Percentiles rank a stretch among this genome's conserved stretches.
phyloP scores from a whole-genome alignment of 1,140 invertebrate species.

The Drosophila bocki region DNA sequence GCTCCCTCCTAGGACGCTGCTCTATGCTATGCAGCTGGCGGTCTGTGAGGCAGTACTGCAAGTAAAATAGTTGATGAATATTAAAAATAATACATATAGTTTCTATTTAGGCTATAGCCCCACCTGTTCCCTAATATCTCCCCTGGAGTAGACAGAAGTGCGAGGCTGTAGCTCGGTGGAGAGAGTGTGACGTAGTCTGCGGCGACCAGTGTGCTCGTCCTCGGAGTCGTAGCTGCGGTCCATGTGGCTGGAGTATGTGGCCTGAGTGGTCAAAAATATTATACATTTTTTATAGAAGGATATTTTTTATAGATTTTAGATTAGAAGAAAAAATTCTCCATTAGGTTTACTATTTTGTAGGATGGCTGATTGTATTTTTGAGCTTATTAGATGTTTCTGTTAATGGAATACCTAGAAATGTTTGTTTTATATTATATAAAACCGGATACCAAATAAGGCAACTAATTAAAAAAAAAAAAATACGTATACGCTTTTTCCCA shows the following conservation, averaged over 20 bases:
- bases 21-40: conserved; percentile 95
- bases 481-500: too few relatives aligned
- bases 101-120: background rate
- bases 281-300: background rate
- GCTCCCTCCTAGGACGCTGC: conserved; percentile 89
- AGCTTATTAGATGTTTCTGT: too few relatives aligned
- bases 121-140: conserved; percentile 91
- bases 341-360: too few relatives aligned
- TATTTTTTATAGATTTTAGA: background rate
- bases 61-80: background rate
- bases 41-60: conserved; percentile 96
- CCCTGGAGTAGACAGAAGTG: conserved; percentile 93
- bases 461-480: too few relatives aligned
- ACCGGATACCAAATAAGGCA: too few relatives aligned
- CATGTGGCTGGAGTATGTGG: conserved; percentile 88
- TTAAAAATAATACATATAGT: background rate
- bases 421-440: background rate
- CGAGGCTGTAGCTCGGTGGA: conserved; percentile 85
- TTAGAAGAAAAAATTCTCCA: too few relatives aligned
- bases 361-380: too few relatives aligned
- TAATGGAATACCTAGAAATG: too few relatives aligned
- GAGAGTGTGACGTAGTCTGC: conserved; percentile 86
- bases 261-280: conserved; percentile 79
- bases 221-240: conserved; percentile 90
- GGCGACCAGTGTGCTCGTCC: conserved; percentile 89